phyloP scores from a whole-genome alignment of 1,140 invertebrate species.

The Zophobas morio region DNA sequence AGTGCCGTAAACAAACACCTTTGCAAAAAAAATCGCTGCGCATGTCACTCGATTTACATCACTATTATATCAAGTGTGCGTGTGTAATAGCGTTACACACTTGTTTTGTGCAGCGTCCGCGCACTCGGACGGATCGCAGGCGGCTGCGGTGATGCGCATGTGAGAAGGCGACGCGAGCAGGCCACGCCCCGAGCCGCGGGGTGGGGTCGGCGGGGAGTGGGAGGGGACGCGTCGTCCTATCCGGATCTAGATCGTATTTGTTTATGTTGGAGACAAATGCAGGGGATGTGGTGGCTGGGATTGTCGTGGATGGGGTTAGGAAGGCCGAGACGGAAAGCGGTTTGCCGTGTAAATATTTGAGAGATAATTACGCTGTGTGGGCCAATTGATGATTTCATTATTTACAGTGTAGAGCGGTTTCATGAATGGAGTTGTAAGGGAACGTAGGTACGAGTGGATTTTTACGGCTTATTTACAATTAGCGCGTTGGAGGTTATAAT shows the following conservation, averaged over 20 bases:
- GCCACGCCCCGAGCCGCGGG: constrained; percentile 52
- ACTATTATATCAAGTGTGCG: constrained; percentile 34
- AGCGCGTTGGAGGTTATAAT: constrained; percentile 11
- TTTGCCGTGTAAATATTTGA: not conserved
- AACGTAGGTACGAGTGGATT: not conserved
- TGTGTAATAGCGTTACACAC: constrained; percentile 21
- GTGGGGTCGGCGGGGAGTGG: constrained; percentile 51
- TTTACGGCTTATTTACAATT: constrained; percentile 6
- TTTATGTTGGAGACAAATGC: constrained; percentile 47
- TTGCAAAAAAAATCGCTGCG: constrained; percentile 50
- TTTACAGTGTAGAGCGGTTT: constrained; percentile 19
- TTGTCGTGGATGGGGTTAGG: not conserved
- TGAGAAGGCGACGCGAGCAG: constrained; percentile 47
- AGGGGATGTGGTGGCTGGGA: constrained; percentile 6
- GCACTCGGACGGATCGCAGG: constrained; percentile 56
- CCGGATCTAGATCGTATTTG: constrained; percentile 55
- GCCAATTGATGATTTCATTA: constrained; percentile 1
- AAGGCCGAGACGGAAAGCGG: not conserved
- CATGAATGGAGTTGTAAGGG: constrained; percentile 28
- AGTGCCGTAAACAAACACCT: constrained; percentile 52
- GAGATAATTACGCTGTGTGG: constrained; percentile 14
- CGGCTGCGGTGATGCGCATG: constrained; percentile 60
- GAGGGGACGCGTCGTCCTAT: constrained; percentile 59
- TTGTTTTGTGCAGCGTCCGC: constrained; percentile 53
- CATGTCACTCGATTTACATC: constrained; percentile 52